Evolutionary conservation across 2,888 invertebrate species (phyloP).

Genomic region (Gymnocheta viridis): DNA sequence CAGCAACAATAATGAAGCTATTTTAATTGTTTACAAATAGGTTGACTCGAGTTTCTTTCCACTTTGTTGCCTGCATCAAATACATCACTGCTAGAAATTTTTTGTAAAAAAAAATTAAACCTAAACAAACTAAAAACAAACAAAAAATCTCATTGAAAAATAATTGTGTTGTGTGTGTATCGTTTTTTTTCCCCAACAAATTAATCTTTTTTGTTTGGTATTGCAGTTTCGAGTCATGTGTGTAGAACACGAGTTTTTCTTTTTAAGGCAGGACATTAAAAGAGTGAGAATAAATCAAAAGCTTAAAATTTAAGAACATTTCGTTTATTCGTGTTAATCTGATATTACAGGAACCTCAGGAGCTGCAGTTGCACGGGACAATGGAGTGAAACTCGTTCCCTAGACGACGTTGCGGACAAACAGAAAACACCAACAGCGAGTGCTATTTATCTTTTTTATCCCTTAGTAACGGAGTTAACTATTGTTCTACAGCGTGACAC

Average conservation of each 20-base stretch:
- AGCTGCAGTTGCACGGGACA: too few species aligned
- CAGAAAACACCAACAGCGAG: too few species aligned
- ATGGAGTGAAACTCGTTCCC: too few species aligned
- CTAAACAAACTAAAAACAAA: neutral
- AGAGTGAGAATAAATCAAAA: neutral
- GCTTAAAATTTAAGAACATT: too few species aligned
- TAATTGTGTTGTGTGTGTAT: slow-evolving; percentile 34
- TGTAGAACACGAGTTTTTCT: neutral
- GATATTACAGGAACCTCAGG: too few species aligned
- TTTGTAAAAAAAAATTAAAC: neutral
- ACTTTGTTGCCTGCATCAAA: neutral
- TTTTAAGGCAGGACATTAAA: slow-evolving; percentile 25
- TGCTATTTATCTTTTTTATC: too few species aligned
- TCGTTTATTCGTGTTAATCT: too few species aligned
- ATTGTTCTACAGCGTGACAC: too few species aligned
- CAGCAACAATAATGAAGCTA: slow-evolving; percentile 38
- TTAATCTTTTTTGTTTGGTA: neutral
- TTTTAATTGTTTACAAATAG: slow-evolving; percentile 71
- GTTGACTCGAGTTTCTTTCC: slow-evolving; percentile 17
- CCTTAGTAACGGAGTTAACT: too few species aligned
- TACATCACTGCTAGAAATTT: neutral
- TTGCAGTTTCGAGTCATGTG: slow-evolving; percentile 10
- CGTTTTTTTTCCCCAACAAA: slow-evolving; percentile 46
- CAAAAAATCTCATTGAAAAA: slow-evolving; percentile 52
- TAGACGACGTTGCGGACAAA: too few species aligned